phyloP scores from a whole-genome alignment of 1,140 invertebrate species.

The Pseudomyrmex gracilis region DNA sequence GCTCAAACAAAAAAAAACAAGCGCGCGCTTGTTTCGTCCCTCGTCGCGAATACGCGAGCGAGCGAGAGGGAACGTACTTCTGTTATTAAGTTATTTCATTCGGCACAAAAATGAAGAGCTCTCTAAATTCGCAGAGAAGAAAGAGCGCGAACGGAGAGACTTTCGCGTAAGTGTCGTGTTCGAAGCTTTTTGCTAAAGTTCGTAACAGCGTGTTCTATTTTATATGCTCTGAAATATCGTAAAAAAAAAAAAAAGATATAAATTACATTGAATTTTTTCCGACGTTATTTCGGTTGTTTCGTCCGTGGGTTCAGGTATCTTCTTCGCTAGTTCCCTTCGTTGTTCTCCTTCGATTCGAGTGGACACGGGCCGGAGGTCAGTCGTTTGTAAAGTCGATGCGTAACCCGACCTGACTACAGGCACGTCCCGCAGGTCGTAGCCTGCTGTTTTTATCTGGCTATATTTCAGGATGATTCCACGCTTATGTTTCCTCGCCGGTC shows the following conservation, averaged over 20 bases:
- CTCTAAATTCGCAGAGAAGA: constrained; percentile 55
- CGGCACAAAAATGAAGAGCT: too few species aligned
- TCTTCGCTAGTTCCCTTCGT: background rate
- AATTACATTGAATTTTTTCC: background rate
- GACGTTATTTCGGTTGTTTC: background rate
- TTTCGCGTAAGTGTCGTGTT: background rate
- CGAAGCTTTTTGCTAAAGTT: too few species aligned
- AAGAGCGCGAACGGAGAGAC: constrained; percentile 40
- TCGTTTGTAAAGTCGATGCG: constrained; percentile 79
- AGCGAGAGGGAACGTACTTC: constrained; percentile 39
- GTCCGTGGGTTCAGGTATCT: constrained; percentile 9
- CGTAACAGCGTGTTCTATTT: too few species aligned
- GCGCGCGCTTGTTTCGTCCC: constrained; percentile 66
- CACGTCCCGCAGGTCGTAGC: constrained; percentile 80
- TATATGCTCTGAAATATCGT: too few species aligned
- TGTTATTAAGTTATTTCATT: too few species aligned
- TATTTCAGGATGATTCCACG: constrained; percentile 84
- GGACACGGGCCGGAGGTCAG: constrained; percentile 69
- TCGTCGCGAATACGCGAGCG: constrained; percentile 38
- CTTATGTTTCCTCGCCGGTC: constrained; percentile 74
- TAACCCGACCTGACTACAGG: constrained; percentile 82
- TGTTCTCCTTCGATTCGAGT: constrained; percentile 35
- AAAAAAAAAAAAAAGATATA: too few species aligned
- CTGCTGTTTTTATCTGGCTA: constrained; percentile 84
- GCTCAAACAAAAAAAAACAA: constrained; percentile 48